phyloP scores from a whole-genome alignment of 2,113 vertebrate genomes.

The Danio rerio region GRCz12tu NC_133189.1:19150501-19151000 shows the following conservation, averaged over 20 bases:
- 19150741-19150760: background rate
- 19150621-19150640: background rate
- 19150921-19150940: too few relatives aligned
- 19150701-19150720: conserved; percentile 64
- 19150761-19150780: background rate
- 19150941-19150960: too few relatives aligned
- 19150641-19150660: background rate
- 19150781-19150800: background rate
- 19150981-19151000: too few relatives aligned
- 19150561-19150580: too few relatives aligned
- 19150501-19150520: too few relatives aligned
- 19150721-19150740: conserved; percentile 64
- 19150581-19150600: too few relatives aligned
- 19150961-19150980: too few relatives aligned
- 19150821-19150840: background rate
- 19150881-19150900: background rate
- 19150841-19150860: background rate
- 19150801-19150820: background rate
- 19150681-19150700: conserved; percentile 65
- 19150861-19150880: background rate
- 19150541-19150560: too few relatives aligned
- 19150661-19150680: conserved; percentile 59
- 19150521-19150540: too few relatives aligned
- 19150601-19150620: background rate
- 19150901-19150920: too few relatives aligned